A percentile compares a stretch with the other conserved stretches of the same genome.
Evolutionary conservation across 2,113 vertebrate genomes (phyloP).

Genomic region (Pangasianodon gigas): DNA sequence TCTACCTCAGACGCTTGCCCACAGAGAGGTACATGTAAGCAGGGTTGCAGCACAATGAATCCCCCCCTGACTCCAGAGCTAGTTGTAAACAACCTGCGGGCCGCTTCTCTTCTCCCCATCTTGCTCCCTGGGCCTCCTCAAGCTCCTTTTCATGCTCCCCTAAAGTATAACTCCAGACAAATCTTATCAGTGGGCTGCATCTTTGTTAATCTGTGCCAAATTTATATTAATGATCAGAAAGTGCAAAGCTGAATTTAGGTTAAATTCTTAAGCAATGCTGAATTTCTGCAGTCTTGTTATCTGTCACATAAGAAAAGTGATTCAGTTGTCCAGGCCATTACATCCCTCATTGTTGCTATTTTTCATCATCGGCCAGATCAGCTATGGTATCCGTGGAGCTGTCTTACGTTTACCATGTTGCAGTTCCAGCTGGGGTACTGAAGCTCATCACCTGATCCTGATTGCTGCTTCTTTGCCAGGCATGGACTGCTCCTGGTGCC

Average conservation of each 20-base stretch:
- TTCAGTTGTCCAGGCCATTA: slow-evolving; percentile 72
- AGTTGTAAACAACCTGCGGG: slow-evolving; percentile 74
- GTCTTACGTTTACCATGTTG: slow-evolving; percentile 70
- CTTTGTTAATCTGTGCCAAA: neutral
- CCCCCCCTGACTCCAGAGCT: slow-evolving; percentile 73
- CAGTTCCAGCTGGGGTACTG: slow-evolving; percentile 39
- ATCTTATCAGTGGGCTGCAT: neutral
- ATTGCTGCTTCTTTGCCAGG: slow-evolving; percentile 61
- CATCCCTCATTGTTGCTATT: slow-evolving; percentile 69
- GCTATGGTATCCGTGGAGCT: slow-evolving; percentile 65
- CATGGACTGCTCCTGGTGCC: slow-evolving; percentile 59
- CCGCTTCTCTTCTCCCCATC: slow-evolving; percentile 60
- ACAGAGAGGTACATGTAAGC: slow-evolving; percentile 85
- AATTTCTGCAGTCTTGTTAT: slow-evolving; percentile 34
- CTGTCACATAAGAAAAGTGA: slow-evolving; percentile 60
- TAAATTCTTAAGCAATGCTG: neutral
- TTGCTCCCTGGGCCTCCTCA: slow-evolving; percentile 37
- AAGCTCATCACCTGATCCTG: slow-evolving; percentile 67
- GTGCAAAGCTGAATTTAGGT: neutral
- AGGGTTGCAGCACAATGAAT: slow-evolving; percentile 86
- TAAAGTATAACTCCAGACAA: slow-evolving; percentile 16
- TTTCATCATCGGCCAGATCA: slow-evolving; percentile 61
- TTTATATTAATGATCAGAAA: neutral
- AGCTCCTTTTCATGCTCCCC: neutral
- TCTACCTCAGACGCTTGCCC: slow-evolving; percentile 88